Conservation (phyloP, 2,113 vertebrate species). For the Embiotoca jacksoni region DNA sequence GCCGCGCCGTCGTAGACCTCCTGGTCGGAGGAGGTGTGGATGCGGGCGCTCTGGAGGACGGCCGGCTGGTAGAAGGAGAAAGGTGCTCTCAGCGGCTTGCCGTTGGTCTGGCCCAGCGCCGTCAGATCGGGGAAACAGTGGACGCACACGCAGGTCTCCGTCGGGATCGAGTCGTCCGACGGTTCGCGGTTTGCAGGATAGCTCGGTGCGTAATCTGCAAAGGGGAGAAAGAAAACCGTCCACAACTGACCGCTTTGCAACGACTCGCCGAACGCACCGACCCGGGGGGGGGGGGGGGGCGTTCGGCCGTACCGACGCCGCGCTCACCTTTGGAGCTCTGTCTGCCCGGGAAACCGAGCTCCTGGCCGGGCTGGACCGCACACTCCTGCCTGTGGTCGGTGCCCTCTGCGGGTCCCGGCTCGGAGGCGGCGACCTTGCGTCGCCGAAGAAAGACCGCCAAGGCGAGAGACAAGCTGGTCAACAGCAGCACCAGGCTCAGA, state of each 20-base stretch:
- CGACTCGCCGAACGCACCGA: too few relatives aligned
- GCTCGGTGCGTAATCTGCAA: slow-evolving; percentile 74
- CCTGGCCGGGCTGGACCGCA: neutral
- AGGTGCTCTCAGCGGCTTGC: slow-evolving; percentile 1
- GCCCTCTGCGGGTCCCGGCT: slow-evolving; percentile 20
- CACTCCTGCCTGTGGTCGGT: neutral
- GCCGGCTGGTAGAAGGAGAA: slow-evolving; percentile 54
- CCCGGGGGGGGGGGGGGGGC: too few relatives aligned
- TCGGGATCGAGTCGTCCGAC: slow-evolving; percentile 75
- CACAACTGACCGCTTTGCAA: too few relatives aligned
- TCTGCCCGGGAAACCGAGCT: neutral
- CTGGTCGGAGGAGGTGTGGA: neutral
- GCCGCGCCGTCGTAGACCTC: fast-evolving
- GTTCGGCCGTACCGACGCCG: too few relatives aligned
- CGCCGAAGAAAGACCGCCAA: slow-evolving; percentile 81
- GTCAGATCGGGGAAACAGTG: slow-evolving; percentile 89
- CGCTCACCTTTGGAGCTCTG: slow-evolving; percentile 78
- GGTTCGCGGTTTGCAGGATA: neutral
- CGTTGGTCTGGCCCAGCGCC: slow-evolving; percentile 60
- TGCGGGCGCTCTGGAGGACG: neutral
- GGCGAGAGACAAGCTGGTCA: slow-evolving; percentile 79
- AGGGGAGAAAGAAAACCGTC: neutral
- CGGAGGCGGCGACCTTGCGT: slow-evolving; percentile 36
- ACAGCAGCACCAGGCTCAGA: slow-evolving; percentile 79
- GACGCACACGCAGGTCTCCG: slow-evolving; percentile 87